Evolutionary conservation across 2,888 invertebrate genomes (phyloP), one percentile per base, ranked within the genome.

Genomic region (Thera britannica): DNA sequence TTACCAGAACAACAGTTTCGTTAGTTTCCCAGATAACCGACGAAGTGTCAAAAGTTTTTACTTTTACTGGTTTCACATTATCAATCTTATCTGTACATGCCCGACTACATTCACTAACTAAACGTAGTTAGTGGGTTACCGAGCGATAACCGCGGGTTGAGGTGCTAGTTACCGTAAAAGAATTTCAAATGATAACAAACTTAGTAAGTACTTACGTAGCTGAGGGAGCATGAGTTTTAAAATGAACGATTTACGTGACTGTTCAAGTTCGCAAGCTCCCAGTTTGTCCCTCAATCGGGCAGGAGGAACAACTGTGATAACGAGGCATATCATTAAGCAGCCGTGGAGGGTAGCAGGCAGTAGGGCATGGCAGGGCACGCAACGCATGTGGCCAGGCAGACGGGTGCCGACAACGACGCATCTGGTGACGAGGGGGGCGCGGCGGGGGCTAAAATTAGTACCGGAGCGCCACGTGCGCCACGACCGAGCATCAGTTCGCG

Each of bases 401-500:
- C 73, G 79, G 84, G 83, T 83, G 84, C 79, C 88, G 88, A 81
- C 88, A 41, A 41, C 62, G 62, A 56, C 62, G 91, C 92, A 91
- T 91, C 90, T 91, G 92, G 90, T 86, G 88, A 85, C 87, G 87
- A 85, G 90, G 88, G 91, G 85, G 86, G 93, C 92, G 90, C 93
- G 94, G 87, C 90, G 94, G 90, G 94, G 94, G 90, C 94, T 94
- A 93, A 94, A 94, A 89, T 94, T 95, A 94, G 95, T 94, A 87
- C 83, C 89, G 91, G 91, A 85, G 88, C 90, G 92, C 93, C 93
- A 93, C 93, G 93, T 93, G 93, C 92, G 91, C 83, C 79, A 72
- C 83, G 77, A 79, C 71, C 81, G 77, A 81, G 80, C 88, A 83
- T 86, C 90, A 90, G 92, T 92, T 85, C 90, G 90, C 90, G 91